Conservation (phyloP, 2,797 vertebrate genomes). For the Micrastur ruficollis region DNA sequence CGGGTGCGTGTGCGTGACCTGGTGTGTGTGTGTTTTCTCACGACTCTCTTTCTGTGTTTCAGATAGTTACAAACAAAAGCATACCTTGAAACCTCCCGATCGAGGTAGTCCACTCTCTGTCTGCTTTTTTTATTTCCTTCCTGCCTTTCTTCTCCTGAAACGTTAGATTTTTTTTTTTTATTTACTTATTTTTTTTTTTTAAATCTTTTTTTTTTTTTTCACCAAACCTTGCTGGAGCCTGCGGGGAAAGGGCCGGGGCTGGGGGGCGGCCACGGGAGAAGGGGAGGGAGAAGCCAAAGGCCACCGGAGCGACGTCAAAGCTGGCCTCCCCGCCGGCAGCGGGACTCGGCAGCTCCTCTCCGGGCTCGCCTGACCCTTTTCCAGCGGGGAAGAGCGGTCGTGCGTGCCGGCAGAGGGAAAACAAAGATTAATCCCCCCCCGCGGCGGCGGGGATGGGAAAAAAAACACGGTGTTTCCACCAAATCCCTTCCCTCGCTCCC, state of each 20-base stretch:
- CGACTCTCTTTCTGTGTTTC: slow-evolving; percentile 88
- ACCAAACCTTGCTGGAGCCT: neutral
- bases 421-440: neutral
- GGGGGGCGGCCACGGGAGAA: neutral
- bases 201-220: neutral
- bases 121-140: slow-evolving; percentile 72
- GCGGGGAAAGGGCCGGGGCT: neutral
- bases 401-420: neutral
- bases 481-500: neutral
- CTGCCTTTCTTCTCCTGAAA: neutral
- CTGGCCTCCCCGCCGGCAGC: neutral
- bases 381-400: neutral
- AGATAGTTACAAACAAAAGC: slow-evolving; percentile 99
- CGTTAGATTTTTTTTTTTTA: too few species aligned
- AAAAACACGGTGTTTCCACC: neutral
- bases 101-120: slow-evolving; percentile 90
- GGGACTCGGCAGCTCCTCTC: neutral
- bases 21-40: slow-evolving; percentile 60
- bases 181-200: too few species aligned
- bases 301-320: neutral
- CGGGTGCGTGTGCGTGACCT: neutral
- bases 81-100: slow-evolving; percentile 98
- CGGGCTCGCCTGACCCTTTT: neutral
- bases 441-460: neutral
- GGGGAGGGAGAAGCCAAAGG: neutral